Conservation (phyloP, 2,888 invertebrate species). For the Thereva nobilitata region DNA sequence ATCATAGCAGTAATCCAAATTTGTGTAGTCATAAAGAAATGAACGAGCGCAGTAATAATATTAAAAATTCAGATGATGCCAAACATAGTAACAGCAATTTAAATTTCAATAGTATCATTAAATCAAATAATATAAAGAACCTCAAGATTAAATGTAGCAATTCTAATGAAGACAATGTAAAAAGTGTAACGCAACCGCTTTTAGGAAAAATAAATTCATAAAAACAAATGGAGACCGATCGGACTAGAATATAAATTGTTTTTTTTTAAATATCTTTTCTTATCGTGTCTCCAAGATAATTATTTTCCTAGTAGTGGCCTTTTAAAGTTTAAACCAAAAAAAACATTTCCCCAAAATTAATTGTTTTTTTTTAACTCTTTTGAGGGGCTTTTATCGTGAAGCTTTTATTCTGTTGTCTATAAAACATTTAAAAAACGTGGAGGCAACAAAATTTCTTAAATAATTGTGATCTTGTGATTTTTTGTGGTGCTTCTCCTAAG, state of each 20-base stretch:
- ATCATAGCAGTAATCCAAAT: conserved; percentile 36
- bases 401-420: too few species aligned
- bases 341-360: too few species aligned
- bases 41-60: conserved; percentile 13
- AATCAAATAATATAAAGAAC: conserved; percentile 52
- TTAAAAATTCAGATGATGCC: conserved; percentile 26
- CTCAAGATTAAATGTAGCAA: conserved; percentile 49
- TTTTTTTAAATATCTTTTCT: background rate
- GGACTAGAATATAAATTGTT: background rate
- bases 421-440: too few species aligned
- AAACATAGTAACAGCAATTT: conserved; percentile 45
- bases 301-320: too few species aligned
- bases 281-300: too few species aligned
- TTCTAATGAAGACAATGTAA: conserved; percentile 43
- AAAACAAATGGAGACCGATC: background rate
- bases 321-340: too few species aligned
- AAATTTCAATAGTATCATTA: conserved; percentile 49
- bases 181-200: conserved; percentile 53
- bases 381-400: too few species aligned
- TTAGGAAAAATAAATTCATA: conserved; percentile 47
- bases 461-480: too few species aligned
- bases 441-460: too few species aligned
- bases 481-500: too few species aligned
- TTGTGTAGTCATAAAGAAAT: conserved; percentile 30
- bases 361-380: too few species aligned